Evolutionary conservation across 2,888 invertebrate genomes (phyloP).

Genomic region (Dryobotodes eremita): DNA sequence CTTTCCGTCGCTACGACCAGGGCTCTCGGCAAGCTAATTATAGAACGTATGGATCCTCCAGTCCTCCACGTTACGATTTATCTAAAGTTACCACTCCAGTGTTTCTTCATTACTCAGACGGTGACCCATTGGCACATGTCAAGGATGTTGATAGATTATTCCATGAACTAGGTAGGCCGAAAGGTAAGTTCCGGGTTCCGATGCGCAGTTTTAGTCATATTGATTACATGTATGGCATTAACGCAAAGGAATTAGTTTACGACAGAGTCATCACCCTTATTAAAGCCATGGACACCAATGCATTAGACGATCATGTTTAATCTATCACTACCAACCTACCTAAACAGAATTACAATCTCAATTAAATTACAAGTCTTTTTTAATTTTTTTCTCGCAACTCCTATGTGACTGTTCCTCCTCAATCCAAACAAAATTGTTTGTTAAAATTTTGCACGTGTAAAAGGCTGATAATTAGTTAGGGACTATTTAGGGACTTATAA

Average conservation of each 20-base stretch:
- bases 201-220: slow-evolving; percentile 92
- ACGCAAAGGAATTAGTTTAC: slow-evolving; percentile 91
- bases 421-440: not conserved
- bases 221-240: slow-evolving; percentile 93
- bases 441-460: not conserved
- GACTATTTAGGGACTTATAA: not conserved
- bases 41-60: slow-evolving; percentile 86
- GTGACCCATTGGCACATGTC: slow-evolving; percentile 92
- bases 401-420: not conserved
- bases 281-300: slow-evolving; percentile 76
- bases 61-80: slow-evolving; percentile 91
- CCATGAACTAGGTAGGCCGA: slow-evolving; percentile 88
- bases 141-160: slow-evolving; percentile 90
- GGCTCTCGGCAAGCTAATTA: slow-evolving; percentile 88
- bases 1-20: slow-evolving; percentile 91
- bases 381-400: not conserved
- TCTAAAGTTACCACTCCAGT: slow-evolving; percentile 91
- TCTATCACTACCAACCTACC: not conserved
- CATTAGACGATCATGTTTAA: slow-evolving; percentile 3
- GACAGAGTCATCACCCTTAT: slow-evolving; percentile 90
- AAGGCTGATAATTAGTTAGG: not conserved
- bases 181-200: slow-evolving; percentile 90
- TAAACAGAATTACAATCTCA: not conserved
- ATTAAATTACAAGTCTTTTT: not conserved
- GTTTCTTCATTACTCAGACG: slow-evolving; percentile 92